Evolutionary conservation across 2,888 invertebrate genomes (phyloP).

Genomic region (Eupithecia centaureata): DNA sequence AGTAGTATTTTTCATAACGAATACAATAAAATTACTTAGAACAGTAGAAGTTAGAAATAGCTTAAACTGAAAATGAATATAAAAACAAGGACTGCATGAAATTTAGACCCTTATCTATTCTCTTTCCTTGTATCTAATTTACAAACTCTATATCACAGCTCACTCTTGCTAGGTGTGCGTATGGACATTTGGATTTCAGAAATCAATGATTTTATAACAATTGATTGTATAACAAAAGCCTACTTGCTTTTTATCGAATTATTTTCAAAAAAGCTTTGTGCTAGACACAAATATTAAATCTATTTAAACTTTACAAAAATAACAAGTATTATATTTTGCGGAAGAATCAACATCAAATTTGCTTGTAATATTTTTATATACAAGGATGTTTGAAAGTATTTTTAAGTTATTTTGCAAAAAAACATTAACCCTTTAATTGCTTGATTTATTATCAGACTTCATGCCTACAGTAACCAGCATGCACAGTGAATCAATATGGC

Average conservation of each 20-base stretch:
- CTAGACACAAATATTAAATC: slow-evolving; percentile 25
- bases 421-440: too few species aligned
- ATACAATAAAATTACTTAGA: too few species aligned
- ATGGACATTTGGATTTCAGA: slow-evolving; percentile 31
- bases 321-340: slow-evolving; percentile 22
- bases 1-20: too few species aligned
- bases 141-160: slow-evolving; percentile 82
- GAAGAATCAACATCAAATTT: slow-evolving; percentile 11
- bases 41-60: too few species aligned
- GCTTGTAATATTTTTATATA: background rate
- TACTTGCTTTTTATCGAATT: slow-evolving; percentile 14
- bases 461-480: too few species aligned
- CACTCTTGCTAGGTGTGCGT: slow-evolving; percentile 66
- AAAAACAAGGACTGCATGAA: slow-evolving; percentile 39
- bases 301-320: slow-evolving; percentile 26
- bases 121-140: too few species aligned
- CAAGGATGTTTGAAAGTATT: background rate
- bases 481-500: too few species aligned
- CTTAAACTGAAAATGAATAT: background rate
- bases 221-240: slow-evolving; percentile 8
- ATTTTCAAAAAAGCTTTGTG: slow-evolving; percentile 26
- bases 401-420: background rate
- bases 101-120: slow-evolving; percentile 49
- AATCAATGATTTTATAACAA: slow-evolving; percentile 18
- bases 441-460: too few species aligned